Evolutionary conservation across 2,888 invertebrate species (phyloP).

Genomic region (Sesia apiformis): DNA sequence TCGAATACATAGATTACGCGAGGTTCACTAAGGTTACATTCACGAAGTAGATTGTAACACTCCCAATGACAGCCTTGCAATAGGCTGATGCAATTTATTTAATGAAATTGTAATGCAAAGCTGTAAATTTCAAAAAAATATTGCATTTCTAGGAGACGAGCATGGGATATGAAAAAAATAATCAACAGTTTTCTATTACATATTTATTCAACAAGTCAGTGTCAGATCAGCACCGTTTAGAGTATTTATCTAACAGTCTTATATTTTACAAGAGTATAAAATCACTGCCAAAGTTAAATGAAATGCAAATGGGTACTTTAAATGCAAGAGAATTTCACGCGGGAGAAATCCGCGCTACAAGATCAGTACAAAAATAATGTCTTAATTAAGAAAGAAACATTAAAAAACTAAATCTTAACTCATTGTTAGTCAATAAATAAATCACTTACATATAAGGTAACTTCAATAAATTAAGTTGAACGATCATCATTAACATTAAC

Average conservation of each 20-base stretch:
- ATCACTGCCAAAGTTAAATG: slow-evolving; percentile 44
- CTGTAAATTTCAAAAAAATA: not conserved
- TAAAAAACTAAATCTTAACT: slow-evolving; percentile 16
- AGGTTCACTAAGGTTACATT: not conserved
- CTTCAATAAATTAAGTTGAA: slow-evolving; percentile 64
- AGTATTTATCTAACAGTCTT: slow-evolving; percentile 72
- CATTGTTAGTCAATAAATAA: slow-evolving; percentile 63
- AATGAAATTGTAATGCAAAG: slow-evolving; percentile 9
- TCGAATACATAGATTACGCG: not conserved
- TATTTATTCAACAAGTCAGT: slow-evolving; percentile 53
- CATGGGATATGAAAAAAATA: not conserved
- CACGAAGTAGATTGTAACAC: slow-evolving; percentile 2
- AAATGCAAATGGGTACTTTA: slow-evolving; percentile 61
- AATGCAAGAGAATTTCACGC: slow-evolving; percentile 35
- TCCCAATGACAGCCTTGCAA: slow-evolving; percentile 8
- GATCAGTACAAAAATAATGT: not conserved
- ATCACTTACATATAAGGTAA: slow-evolving; percentile 64
- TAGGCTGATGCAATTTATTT: slow-evolving; percentile 37
- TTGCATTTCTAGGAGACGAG: not conserved
- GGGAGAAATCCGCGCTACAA: not conserved
- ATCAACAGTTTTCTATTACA: slow-evolving; percentile 25
- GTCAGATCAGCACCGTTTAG: slow-evolving; percentile 53
- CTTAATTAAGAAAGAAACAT: not conserved
- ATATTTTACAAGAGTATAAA: slow-evolving; percentile 69
- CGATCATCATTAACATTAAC: slow-evolving; percentile 30